Base-by-base conservation (phyloP, 2,888 invertebrate species). In the Chrysomela aeneicollis region DNA sequence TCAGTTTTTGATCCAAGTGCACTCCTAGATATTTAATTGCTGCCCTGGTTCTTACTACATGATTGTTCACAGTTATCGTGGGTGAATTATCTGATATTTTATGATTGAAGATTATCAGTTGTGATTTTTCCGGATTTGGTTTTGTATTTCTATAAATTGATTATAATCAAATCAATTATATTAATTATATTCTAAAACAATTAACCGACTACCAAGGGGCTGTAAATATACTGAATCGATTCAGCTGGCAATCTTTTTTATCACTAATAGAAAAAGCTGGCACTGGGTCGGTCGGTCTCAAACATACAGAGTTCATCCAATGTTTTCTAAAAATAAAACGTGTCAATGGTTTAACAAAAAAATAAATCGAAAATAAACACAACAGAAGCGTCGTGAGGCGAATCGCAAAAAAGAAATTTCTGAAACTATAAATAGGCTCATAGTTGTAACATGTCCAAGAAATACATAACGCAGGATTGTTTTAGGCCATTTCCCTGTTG, bases 401-500 rank as follows among this genome's bases (percentile, higher is more conserved):
- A 65, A 65, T 65, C 58, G 64, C 64, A 61, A 64, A 61, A 64
- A 65, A 60, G 51, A 32, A 52, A 62, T 54, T 46, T 52, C 57
- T 46, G 47, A 63, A 61, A 51, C 62, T 69, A 63, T 71, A 66
- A 70, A 67, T 69, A 67, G 72, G 63, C 61, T 63, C 64, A 65
- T 60, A 69, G 54, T 64, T 69, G 67, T 66, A 67, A 61, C 63
- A 66, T 59, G 69, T 70, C 70, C 70, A 71, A 69, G 65, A 70
- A 67, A 70, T 66, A 63, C 67, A 67, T 63, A 67, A 63, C 63
- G 62, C 58, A 17, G 59, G 60, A 64, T 62, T 60, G 68, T 64
- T 68, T 59, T 50, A 58, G 57, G 58, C 62, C 60, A 42, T 19
- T 61, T 53, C 50, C 58, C 58, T 26, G 22, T 55, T 55, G 35